Conservation (phyloP, 2,888 invertebrate genomes). For the Acrobasis repandana region DNA sequence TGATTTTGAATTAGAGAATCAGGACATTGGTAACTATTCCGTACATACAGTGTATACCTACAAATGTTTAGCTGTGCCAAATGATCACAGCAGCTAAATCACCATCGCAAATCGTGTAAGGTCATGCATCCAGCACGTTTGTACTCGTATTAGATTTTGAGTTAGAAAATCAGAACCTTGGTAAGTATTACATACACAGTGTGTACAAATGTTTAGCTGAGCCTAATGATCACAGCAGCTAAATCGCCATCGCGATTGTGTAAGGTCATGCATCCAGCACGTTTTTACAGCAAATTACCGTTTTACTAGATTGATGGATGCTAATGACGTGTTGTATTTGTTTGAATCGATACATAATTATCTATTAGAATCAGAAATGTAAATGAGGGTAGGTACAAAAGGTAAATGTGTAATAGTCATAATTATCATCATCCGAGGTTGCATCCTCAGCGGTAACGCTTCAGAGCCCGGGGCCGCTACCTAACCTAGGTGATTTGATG, state of each 20-base stretch:
- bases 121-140: too few relatives aligned
- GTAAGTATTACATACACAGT: neutral
- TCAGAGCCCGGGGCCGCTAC: too few relatives aligned
- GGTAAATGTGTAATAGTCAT: too few relatives aligned
- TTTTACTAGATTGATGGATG: slow-evolving; percentile 26
- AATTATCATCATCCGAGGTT: too few relatives aligned
- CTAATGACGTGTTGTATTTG: slow-evolving; percentile 13
- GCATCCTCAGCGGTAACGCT: too few relatives aligned
- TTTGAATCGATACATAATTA: neutral
- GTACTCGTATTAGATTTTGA: too few relatives aligned
- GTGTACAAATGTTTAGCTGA: slow-evolving; percentile 9
- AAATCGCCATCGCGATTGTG: slow-evolving; percentile 17
- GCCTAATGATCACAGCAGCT: slow-evolving; percentile 21
- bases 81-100: too few relatives aligned
- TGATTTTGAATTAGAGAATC: too few relatives aligned
- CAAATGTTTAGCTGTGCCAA: neutral
- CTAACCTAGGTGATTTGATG: too few relatives aligned
- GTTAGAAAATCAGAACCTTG: neutral
- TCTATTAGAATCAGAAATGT: too few relatives aligned
- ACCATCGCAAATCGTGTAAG: too few relatives aligned
- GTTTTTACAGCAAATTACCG: slow-evolving; percentile 25
- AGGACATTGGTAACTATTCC: neutral
- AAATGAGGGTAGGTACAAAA: too few relatives aligned
- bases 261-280: slow-evolving; percentile 27
- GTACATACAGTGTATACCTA: slow-evolving; percentile 6